These are phyloP conservation scores for Geophilus truncorum DNA, from an alignment of 2,888 invertebrate species.

Conservation along the genomic window DNA sequence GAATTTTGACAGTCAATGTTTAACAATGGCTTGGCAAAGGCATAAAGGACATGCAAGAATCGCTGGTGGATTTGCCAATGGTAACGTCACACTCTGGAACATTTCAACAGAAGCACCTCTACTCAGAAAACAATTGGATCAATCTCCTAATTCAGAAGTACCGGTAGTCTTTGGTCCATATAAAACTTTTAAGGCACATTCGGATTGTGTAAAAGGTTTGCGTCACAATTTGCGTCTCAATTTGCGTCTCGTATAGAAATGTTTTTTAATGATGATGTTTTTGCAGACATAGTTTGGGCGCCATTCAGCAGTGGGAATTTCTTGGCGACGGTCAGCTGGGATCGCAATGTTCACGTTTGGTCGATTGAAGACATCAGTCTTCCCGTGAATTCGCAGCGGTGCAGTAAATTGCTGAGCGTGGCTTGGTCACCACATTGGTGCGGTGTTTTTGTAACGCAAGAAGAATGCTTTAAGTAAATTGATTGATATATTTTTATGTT, in stretches of 20 bases:
- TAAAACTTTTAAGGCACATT: not conserved
- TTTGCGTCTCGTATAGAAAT: not conserved
- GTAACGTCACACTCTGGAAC: slow-evolving; percentile 14
- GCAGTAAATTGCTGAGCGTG: not conserved
- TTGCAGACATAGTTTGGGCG: not conserved
- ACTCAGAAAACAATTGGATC: not conserved
- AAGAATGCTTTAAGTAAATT: slow-evolving; percentile 28
- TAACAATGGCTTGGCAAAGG: not conserved
- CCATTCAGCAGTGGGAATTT: not conserved
- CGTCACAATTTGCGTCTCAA: not conserved
- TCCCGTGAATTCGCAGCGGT: not conserved
- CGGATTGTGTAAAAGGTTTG: not conserved
- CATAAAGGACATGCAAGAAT: slow-evolving; percentile 12
- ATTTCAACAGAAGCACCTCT: not conserved
- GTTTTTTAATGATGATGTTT: not conserved
- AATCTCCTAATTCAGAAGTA: not conserved
- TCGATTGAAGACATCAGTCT: not conserved
- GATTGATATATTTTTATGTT: no score
- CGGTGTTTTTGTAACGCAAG: slow-evolving; percentile 25
- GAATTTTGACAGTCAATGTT: not conserved
- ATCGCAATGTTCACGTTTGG: not conserved
- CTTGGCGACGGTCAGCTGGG: not conserved
- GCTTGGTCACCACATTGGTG: slow-evolving; percentile 23
- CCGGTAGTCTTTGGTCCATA: not conserved
- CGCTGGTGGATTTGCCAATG: slow-evolving; percentile 29